Base-by-base conservation (phyloP, 2,888 invertebrate genomes). In the Linyphia triangularis region DNA sequence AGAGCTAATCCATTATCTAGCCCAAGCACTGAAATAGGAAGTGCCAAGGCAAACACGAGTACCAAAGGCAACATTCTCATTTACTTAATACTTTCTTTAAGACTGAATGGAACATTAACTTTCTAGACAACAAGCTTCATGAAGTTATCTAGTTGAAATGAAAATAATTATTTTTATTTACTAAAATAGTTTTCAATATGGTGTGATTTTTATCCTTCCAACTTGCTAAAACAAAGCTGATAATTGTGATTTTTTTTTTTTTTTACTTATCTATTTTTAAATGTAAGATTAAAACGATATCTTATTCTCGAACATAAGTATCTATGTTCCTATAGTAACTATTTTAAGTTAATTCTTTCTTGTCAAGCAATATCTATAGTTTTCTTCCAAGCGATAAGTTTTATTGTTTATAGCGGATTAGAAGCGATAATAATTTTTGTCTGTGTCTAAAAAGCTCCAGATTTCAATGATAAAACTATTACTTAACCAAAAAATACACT, bases 191-290 rank as follows among this genome's bases (percentile, higher is more conserved):
- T 51, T n/a, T 51, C 51, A 13, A 3, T n/a, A 51, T 51, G 51
- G n/a, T 0, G 51, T n/a, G 51, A 51, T 10, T 51, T 51, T 51
- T 51, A n/a, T 33, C 4, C 13, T 51, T n/a, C 51, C 9, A 33
- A n/a, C n/a, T n/a, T 51, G 0, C 51, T 16, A 51, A 51, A 51
- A 51, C 51, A 51, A 51, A n/a, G 51, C 51, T 51, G 51, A 51
- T 51, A 51, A 0, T n/a, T 51, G 13, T 51, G 13, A 51, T 24
- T 61, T 24, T 61, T 1, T 0, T 26, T 7, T 24, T 61, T 61
- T 24, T 10, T 61, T 24, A 24, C 24, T 9, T 26, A 0, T 61
- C 7, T 61, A 13, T 26, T 61, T 26, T 61, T 61, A 22, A 99
- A 99, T 0, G 97, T 97, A n/a, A n/a, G n/a, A n/a, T n/a, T n/a